Base-by-base conservation (phyloP, 2,888 invertebrate species). In the Agrochola lota region DNA sequence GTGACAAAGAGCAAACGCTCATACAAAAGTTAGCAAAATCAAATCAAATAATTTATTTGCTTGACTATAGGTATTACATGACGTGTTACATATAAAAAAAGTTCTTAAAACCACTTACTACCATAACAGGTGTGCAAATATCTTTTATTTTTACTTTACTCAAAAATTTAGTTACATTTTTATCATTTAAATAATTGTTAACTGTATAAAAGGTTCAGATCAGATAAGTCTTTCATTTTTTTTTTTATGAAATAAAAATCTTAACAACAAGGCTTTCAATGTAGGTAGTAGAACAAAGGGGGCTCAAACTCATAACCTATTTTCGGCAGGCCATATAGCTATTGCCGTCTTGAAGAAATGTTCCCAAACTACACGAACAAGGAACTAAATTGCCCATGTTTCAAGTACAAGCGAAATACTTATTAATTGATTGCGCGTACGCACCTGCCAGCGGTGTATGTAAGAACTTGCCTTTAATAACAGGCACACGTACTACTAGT, bases 391-490 rank as follows among this genome's bases (percentile, higher is more conserved):
- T 57, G 71, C 73, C 52, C 76, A 79, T 64, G 74, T 68, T 81
- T 74, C 77, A 74, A 59, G 77, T 80, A 73, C 60, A 67, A 86
- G 83, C 70, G 71, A 71, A 88, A 85, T 82, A 83, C 57, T 81
- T 55, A 87, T 85, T 87, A 87, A 88, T 87, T 84, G 77, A 83
- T 78, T 81, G 82, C 87, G 77, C 71, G 11, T 68, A 64, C 80
- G 84, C 89, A 89, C 88, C 90, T 89, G 89, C 87, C 46, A 57
- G 71, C 71, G 85, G 85, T 81, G 75, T 81, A 84, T 66, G 85
- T 79, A 78, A 77, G 74, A 80, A 71, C 71, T 70, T 70, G 78
- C 9, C 35, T 81, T 85, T 85, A 84, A 85, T 85, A 85, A 82
- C 78, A 83, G 85, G 60, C 80, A 49, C 75, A 83, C 73, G 69